Percentiles rank a stretch among this genome's conserved stretches.
Evolutionary conservation across 92 coral and sea anemone genomes (phyloP).

Genomic region (Epizoanthus stellaris): DNA sequence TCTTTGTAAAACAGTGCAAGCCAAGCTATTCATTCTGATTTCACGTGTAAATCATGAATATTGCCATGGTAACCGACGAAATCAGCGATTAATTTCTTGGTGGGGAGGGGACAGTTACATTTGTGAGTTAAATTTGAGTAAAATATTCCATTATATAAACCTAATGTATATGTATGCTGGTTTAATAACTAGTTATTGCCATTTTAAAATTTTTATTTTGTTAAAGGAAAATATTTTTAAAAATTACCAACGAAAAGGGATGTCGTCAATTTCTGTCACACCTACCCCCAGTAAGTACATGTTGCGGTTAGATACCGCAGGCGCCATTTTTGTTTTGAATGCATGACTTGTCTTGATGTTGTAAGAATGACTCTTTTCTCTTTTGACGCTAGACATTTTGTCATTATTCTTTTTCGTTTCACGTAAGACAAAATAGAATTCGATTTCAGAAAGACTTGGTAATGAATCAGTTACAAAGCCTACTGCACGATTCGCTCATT

Average conservation of each 20-base stretch:
- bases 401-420: not conserved
- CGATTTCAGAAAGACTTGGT: not conserved
- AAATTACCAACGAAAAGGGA: not conserved
- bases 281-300: conserved; percentile 40
- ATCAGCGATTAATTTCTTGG: conserved; percentile 1
- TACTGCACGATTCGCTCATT: conserved; percentile 93
- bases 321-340: conserved; percentile 59
- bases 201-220: not conserved
- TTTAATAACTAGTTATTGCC: too few relatives aligned
- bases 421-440: not conserved
- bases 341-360: not conserved
- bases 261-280: not conserved
- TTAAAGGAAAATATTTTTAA: not conserved
- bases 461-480: conserved; percentile 95
- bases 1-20: not conserved
- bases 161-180: too few relatives aligned
- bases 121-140: not conserved
- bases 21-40: conserved; percentile 12
- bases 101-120: conserved; percentile 45
- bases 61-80: conserved; percentile 70
- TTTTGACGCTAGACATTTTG: not conserved
- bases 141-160: not conserved
- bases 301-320: not conserved
- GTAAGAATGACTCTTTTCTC: not conserved
- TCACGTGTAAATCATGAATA: conserved; percentile 84